phyloP scores from a whole-genome alignment of 2,797 vertebrate species.

The Falco peregrinus region DNA sequence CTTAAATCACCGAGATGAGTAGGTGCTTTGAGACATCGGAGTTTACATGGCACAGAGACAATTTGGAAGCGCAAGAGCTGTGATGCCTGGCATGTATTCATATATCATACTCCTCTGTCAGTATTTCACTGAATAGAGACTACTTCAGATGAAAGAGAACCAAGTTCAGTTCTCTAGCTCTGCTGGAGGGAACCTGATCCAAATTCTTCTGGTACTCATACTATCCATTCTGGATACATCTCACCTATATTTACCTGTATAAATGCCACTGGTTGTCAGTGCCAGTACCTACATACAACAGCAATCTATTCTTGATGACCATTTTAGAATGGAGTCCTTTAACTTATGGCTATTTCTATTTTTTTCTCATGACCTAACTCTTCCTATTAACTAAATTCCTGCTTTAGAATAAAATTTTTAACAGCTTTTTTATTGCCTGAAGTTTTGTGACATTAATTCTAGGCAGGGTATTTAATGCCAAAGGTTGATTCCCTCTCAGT shows the following conservation, averaged over 20 bases:
- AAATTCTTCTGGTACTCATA: background rate
- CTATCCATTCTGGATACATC: background rate
- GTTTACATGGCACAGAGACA: background rate
- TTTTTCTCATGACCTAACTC: background rate
- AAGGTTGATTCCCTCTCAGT: background rate
- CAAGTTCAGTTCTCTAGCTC: background rate
- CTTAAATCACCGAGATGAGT: fast-evolving
- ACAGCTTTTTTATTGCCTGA: background rate
- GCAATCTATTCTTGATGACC: background rate
- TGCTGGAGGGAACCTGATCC: background rate
- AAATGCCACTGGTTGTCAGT: background rate
- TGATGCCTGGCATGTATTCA: background rate
- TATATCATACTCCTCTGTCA: background rate
- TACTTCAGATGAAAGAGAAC: background rate
- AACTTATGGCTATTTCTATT: background rate
- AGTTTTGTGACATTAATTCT: background rate
- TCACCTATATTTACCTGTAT: background rate
- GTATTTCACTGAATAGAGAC: background rate
- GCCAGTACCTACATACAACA: background rate
- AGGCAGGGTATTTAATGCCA: background rate
- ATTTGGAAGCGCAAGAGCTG: background rate
- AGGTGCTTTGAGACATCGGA: background rate
- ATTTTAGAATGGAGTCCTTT: background rate
- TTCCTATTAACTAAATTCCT: background rate
- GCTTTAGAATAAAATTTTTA: background rate